phyloP scores from a whole-genome alignment of 1,140 invertebrate genomes.

The Caenorhabditis briggsae region DNA sequence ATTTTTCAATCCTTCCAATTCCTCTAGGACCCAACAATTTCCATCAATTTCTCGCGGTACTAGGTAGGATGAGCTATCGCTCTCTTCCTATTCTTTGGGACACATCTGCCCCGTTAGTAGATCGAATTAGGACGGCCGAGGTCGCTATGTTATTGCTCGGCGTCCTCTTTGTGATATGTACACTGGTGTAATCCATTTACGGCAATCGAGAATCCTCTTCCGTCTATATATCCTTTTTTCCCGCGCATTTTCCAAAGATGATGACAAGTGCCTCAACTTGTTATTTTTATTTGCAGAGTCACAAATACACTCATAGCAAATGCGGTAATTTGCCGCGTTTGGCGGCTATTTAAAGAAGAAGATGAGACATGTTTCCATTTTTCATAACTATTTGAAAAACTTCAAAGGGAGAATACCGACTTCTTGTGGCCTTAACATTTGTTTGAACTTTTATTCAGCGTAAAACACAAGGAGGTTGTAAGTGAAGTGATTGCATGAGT shows the following conservation, averaged over 20 bases:
- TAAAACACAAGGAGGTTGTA: not conserved
- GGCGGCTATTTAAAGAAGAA: not conserved
- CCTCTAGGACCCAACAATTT: not conserved
- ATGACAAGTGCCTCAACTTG: conserved; percentile 50
- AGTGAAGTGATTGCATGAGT: not conserved
- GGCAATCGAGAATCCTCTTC: conserved; percentile 54
- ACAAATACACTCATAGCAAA: not conserved
- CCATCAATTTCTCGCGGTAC: not conserved
- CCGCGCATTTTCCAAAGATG: not conserved
- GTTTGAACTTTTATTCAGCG: conserved; percentile 9
- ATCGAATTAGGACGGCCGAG: conserved; percentile 28
- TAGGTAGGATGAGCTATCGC: conserved; percentile 52
- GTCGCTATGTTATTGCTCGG: conserved; percentile 42
- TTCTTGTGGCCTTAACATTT: not conserved
- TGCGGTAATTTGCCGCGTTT: conserved; percentile 37
- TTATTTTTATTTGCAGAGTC: conserved; percentile 46
- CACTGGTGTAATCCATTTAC: conserved; percentile 55
- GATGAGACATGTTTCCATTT: conserved; percentile 21
- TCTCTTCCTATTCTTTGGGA: conserved; percentile 25
- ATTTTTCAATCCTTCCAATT: not conserved
- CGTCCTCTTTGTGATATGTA: conserved; percentile 52
- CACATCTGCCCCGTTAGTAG: conserved; percentile 53
- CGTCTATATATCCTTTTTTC: not conserved
- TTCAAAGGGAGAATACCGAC: conserved; percentile 38
- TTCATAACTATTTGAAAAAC: conserved; percentile 5